Conservation (phyloP, 2,888 invertebrate genomes). For the Oscheius sp. region DNA sequence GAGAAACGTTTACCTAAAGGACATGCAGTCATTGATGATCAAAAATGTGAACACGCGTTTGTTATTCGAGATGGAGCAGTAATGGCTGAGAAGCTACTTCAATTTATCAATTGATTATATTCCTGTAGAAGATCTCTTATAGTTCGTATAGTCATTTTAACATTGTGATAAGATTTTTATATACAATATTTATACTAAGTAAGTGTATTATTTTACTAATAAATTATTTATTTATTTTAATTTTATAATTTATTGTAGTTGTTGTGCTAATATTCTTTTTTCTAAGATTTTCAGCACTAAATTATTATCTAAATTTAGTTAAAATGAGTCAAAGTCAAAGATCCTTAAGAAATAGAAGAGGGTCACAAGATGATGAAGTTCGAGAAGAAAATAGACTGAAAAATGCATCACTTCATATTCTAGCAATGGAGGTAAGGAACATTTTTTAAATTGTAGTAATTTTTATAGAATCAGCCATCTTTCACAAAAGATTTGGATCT, state of each 20-base stretch:
- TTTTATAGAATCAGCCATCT: neutral
- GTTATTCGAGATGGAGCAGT: conserved; percentile 60
- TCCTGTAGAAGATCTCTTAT: neutral
- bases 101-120: conserved; percentile 37
- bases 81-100: conserved; percentile 59
- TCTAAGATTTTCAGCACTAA: no score
- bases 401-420: neutral
- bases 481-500: neutral
- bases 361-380: no score
- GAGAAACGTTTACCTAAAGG: conserved; percentile 44
- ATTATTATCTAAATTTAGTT: no score
- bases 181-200: no score
- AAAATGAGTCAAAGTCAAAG: neutral
- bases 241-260: no score
- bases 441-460: no score
- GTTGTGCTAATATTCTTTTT: no score
- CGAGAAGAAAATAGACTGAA: neutral
- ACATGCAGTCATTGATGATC: conserved; percentile 62
- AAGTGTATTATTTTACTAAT: neutral
- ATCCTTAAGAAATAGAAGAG: neutral
- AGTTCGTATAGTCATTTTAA: neutral
- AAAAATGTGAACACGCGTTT: conserved; percentile 63
- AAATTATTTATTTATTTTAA: neutral
- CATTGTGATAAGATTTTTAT: no score
- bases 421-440: neutral